Base-by-base conservation (phyloP, 30 jellyfish, hydroid and myxozoan genomes). In the Aurelia sp. region DNA sequence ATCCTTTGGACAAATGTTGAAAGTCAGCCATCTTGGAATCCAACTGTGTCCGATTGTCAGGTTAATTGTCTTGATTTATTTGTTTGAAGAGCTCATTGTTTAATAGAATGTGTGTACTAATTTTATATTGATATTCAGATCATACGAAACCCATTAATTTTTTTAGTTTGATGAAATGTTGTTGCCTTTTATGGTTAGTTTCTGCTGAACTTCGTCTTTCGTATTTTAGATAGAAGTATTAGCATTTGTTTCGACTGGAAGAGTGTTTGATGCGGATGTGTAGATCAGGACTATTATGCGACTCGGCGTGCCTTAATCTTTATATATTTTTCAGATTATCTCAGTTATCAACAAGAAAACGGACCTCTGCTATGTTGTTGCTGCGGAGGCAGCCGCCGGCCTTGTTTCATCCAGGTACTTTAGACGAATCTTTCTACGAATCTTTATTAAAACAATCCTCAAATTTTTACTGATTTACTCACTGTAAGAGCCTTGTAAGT, bases 341-440 rank as follows among this genome's bases (percentile, higher is more conserved):
- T 50, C 73, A 19, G 68, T 27, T 2, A 57, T 93, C 7, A 82
- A 88, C 72, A 93, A 77, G 75, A 77, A 67, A 21, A 88, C 98
- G 13, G 98, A 93, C 73, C 65, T 93, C 17, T 57, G 92, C 52
- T 89, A 93, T 63, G 70, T 91, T 21, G 91, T 88, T 15, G 80
- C 97, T 38, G 84, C 97, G n/a, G 97, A 83, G 33, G 96, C 96
- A 48, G 98, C 88, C 31, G 96, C 96, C 12, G 98, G 98, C 7
- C 81, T 93, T 17, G 76, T 87, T 50, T 67, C 97, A 3, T 72
- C 95, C 10, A 80, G 97, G 97, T 93, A 24, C 3, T 5, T 48
- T 1, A 15, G 22, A 71, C 22, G 4, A 19, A 9, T 22, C 77
- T 8, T 24, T 11, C 33, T 27, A 27, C 33, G 2, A 27, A 27